Evolutionary conservation across 2,888 invertebrate genomes (phyloP).

Genomic region (Drosophila diplacantha): DNA sequence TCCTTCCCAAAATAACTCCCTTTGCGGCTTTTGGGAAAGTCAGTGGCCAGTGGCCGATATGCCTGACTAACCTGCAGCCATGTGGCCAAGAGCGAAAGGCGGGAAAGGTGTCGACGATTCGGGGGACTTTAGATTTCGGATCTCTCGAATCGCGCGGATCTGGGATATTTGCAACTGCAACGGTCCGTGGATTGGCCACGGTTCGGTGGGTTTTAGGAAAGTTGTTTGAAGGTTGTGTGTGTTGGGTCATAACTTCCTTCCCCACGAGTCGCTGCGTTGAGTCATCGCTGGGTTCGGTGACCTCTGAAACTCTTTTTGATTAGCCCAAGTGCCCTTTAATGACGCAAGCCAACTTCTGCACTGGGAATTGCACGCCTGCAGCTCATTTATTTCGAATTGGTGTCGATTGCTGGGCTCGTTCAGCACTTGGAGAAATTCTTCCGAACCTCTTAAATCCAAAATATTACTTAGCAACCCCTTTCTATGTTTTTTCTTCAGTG

Average conservation of each 20-base stretch:
- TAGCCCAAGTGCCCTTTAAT: constrained; percentile 40
- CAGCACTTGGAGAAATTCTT: constrained; percentile 1
- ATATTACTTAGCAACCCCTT: neutral
- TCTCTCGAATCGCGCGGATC: constrained; percentile 37
- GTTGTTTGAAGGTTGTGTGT: constrained; percentile 62
- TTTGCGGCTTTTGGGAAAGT: constrained; percentile 58
- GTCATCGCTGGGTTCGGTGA: constrained; percentile 22
- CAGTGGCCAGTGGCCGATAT: constrained; percentile 48
- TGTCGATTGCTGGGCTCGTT: constrained; percentile 24
- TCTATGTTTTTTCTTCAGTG: neutral
- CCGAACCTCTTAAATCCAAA: neutral
- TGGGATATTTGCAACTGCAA: constrained; percentile 23
- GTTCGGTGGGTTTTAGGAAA: constrained; percentile 47
- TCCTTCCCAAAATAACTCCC: constrained; percentile 11
- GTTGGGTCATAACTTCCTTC: constrained; percentile 53
- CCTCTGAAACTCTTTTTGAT: constrained; percentile 15
- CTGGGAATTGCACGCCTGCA: constrained; percentile 27
- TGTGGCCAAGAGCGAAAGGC: constrained; percentile 64
- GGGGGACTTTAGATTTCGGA: constrained; percentile 20
- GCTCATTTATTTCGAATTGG: constrained; percentile 47
- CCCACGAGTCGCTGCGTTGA: constrained; percentile 20
- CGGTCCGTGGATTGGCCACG: constrained; percentile 20
- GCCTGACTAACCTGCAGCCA: constrained; percentile 62
- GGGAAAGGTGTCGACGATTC: constrained; percentile 64
- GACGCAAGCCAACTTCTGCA: constrained; percentile 26